Base-by-base conservation (phyloP, 2,797 vertebrate genomes). In the Rhodeus uyekii region DNA sequence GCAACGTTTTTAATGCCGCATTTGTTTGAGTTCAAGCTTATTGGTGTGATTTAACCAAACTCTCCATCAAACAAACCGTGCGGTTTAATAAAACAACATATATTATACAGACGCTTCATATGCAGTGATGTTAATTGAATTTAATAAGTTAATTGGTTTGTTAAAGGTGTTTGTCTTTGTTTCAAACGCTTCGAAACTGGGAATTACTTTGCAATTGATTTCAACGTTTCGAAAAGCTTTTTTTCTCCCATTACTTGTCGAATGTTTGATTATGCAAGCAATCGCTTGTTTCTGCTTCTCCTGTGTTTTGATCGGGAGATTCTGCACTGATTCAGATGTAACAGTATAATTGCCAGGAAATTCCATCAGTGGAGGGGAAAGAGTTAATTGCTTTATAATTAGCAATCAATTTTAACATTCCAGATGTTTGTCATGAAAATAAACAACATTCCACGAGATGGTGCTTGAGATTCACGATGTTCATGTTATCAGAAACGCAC, bases 371-470 rank as follows among this genome's bases (percentile, higher is more conserved):
- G 1, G n/a, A 1, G 0, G n/a, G n/a, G 53, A 2, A 27, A 58
- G 53, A 58, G 53, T 27, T 58, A 29, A 19, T 50, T n/a, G 8
- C 72, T 48, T 32, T 27, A 12, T 76, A 34, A 39, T 27, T 6
- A 60, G 5, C 16, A 27, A 24, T 22, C 32, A 48, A 60, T 36
- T 78, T 73, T 81, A 24, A 53, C 82, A 55, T 84, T 83, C 72
- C 76, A 50, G 34, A 67, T 63, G 71, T 78, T 67, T 48, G 8
- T 76, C 38, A 50, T 38, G 19, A 3, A 77, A 77, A 76, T 65
- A 78, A 65, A 78, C 14, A 3, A 24, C 29, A 36, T 63, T 63
- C 27, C 55, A 46, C 24, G 1, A 34, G 3, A 67, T 8, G n/a
- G 1, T 48, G 32, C 44, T 27, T 32, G 27, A 48, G 27, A 13